Base-by-base conservation (phyloP, 2,888 invertebrate species). In the Siphlonurus alternatus region DNA sequence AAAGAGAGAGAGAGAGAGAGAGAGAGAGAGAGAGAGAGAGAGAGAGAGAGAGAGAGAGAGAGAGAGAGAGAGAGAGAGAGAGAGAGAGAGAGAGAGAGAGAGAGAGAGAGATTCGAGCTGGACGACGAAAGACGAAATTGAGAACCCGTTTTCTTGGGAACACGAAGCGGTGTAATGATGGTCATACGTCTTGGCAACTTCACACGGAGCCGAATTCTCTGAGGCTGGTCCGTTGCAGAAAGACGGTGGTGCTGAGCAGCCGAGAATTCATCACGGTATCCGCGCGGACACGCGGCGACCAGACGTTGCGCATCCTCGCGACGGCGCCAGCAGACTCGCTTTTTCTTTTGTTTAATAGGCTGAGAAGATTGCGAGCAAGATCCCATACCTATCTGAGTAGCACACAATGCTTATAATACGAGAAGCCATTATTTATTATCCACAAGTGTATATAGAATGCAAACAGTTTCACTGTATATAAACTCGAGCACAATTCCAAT, bases 41-140 rank as follows among this genome's bases (percentile, higher is more conserved):
- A 23, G 24, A 54, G 25, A 23, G 53, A 23, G 18, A 23, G 24
- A 51, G 54, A 22, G 18, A 3, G 61, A 25, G 62, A 62, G 62
- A 62, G 25, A 56, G 59, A 59, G 56, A 59, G 59, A 59, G 63
- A 38, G 22, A 54, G 56, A 59, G 59, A 63, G 56, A 56, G 56
- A 56, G 63, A 63, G 59, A 59, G 59, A 56, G 59, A 59, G 63
- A 20, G n/a, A 61, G 53, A 38, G 18, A 51, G 18, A 61, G 2
- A 5, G n/a, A 23, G 53, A 24, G 61, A 51, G 19, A 61, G 38
- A 19, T 38, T 38, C 19, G 20, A 25, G 22, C 23, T n/a, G 25
- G 23, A 19, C 7, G 63, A 3, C 54, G 59, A 59, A 59, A 59
- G 56, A 5, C 25, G 20, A 53, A 53, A 63, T 22, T 19, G 19